Evolutionary conservation across 2,113 vertebrate species (phyloP), one percentile per base, ranked within the genome.

Genomic region (Loxodonta africana): DNA sequence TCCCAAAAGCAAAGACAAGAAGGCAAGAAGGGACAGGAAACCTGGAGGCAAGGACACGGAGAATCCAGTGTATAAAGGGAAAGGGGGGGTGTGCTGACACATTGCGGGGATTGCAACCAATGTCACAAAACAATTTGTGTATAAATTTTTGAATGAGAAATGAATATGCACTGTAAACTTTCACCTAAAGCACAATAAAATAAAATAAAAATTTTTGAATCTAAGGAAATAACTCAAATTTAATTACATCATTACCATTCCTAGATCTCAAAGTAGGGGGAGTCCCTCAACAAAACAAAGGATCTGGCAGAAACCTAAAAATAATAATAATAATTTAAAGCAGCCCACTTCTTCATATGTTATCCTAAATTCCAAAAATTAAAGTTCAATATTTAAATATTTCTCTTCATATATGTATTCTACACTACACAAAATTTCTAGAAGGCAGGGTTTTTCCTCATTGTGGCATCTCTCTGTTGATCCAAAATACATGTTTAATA

Each of bases 401-500:
- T 77, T 82, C 25, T 74, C 51, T 94, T 46, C 9, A 12, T 20
- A 7, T n/a, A 26, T 83, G 11, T 53, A 74, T 41, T 94, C 33
- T 82, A 41, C 87, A 71, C 30, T 57, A 26, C 2, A 65, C 8
- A 51, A 92, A 90, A 12, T 1, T 51, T 88, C 26, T 53, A 71
- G 69, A 74, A 74, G 51, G 41, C 0, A 30, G 8, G 6, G 82
- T 57, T 83, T 86, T 91, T 88, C 23, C 4, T 89, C 28, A 65
- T 73, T 91, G 78, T 18, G 76, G 2, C 53, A 9, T 78, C 11
- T 91, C 26, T 7, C 12, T 83, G 11, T 11, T 74, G 21, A 37
- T 8, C 67, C 76, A 48, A 94, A 97, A 65, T 78, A 63, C 51
- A 28, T 51, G 5, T 74, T 93, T 20, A 86, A 73, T 30, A 86